Conservation (phyloP, 2,888 invertebrate species). For the Alcis repandata region DNA sequence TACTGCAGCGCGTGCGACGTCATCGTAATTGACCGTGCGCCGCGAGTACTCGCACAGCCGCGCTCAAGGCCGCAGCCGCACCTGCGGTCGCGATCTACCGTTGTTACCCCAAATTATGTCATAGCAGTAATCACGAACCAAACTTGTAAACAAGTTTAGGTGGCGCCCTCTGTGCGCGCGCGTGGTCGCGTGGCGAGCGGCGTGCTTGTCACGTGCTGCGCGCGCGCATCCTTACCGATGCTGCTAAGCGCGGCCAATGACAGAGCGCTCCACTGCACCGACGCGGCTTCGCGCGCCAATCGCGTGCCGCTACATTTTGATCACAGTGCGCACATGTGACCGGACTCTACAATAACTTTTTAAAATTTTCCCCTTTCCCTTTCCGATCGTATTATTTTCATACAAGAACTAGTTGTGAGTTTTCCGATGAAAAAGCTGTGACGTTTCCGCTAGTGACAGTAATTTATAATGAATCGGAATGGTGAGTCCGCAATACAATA, state of each 20-base stretch:
- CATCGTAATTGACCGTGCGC: slow-evolving; percentile 1
- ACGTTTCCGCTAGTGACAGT: slow-evolving; percentile 2
- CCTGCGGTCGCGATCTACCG: slow-evolving; percentile 19
- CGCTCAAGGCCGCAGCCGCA: slow-evolving; percentile 24
- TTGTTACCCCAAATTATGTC: slow-evolving; percentile 75
- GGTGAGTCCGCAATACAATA: slow-evolving; percentile 64
- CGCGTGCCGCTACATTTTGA: slow-evolving; percentile 57
- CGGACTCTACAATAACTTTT: slow-evolving; percentile 52
- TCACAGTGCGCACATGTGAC: slow-evolving; percentile 80
- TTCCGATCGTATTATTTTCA: slow-evolving; percentile 36
- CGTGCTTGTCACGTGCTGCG: slow-evolving; percentile 69
- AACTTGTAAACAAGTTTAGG: slow-evolving; percentile 67
- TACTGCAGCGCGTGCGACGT: slow-evolving; percentile 1
- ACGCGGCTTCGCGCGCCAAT: slow-evolving; percentile 64
- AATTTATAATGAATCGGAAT: slow-evolving; percentile 67
- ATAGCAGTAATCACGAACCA: slow-evolving; percentile 51
- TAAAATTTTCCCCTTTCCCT: slow-evolving; percentile 40
- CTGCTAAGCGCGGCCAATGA: slow-evolving; percentile 58
- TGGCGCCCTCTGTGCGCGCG: slow-evolving; percentile 65
- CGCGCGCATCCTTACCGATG: slow-evolving; percentile 63
- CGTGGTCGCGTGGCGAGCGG: slow-evolving; percentile 51
- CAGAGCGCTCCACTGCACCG: slow-evolving; percentile 54
- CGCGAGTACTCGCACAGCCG: slow-evolving; percentile 1
- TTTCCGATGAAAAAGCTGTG: slow-evolving; percentile 12
- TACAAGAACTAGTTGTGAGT: slow-evolving; percentile 7